Evolutionary conservation across 2,888 invertebrate species (phyloP).

Genomic region (Seladonia tumulorum): DNA sequence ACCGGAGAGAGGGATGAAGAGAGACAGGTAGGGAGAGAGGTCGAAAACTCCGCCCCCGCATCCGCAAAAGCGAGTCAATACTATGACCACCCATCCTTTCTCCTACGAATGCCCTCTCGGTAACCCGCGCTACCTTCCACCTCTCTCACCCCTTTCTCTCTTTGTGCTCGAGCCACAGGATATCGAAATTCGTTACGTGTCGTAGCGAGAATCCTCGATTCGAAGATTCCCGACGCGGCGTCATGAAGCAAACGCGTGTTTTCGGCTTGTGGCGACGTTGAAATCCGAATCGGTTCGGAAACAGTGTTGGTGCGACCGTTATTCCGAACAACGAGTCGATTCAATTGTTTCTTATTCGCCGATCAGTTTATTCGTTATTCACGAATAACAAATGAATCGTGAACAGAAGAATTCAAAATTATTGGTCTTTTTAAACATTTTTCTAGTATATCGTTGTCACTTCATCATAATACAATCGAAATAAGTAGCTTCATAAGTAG

Average conservation of each 20-base stretch:
- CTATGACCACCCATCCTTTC: constrained; percentile 68
- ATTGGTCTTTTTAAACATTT: no score
- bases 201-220: constrained; percentile 34
- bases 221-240: constrained; percentile 36
- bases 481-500: no score
- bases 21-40: constrained; percentile 63
- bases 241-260: constrained; percentile 60
- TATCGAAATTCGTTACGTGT: constrained; percentile 70
- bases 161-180: constrained; percentile 33
- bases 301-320: not conserved
- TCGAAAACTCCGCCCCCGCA: constrained; percentile 83
- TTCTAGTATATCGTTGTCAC: no score
- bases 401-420: no score
- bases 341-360: not conserved
- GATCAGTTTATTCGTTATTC: not conserved
- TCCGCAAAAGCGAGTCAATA: constrained; percentile 83
- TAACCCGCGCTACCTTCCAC: constrained; percentile 49
- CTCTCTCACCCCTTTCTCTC: constrained; percentile 40
- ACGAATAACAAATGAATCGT: no score
- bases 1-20: constrained; percentile 5
- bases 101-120: constrained; percentile 56
- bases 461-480: no score
- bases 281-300: constrained; percentile 21
- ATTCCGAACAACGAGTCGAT: not conserved
- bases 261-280: not conserved